Evolutionary conservation across 2,888 invertebrate species (phyloP).

Genomic region (Drosophila planitibia): DNA sequence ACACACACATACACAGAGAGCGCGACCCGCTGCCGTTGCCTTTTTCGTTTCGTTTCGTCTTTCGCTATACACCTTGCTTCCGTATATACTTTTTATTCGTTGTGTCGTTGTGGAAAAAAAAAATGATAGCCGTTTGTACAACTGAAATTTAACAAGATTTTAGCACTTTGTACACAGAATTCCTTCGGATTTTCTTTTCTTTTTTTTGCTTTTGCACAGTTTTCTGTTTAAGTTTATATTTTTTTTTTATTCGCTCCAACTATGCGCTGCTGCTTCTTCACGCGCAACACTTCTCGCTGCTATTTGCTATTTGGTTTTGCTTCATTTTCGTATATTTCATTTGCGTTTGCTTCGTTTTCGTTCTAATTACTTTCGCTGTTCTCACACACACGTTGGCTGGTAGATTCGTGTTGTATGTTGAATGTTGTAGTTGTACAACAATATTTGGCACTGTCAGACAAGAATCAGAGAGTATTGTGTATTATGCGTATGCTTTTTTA

Average conservation of each 20-base stretch:
- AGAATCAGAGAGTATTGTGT: slow-evolving; percentile 40
- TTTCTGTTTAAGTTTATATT: slow-evolving; percentile 44
- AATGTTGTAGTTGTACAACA: slow-evolving; percentile 36
- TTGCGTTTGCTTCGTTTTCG: slow-evolving; percentile 46
- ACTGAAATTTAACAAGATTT: slow-evolving; percentile 40
- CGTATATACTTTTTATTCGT: slow-evolving; percentile 72
- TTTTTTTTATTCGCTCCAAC: slow-evolving; percentile 54
- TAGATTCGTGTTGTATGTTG: slow-evolving; percentile 31
- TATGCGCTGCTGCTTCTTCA: slow-evolving; percentile 57
- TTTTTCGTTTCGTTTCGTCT: slow-evolving; percentile 66
- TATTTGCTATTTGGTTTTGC: slow-evolving; percentile 46
- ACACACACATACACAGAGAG: slow-evolving; percentile 32
- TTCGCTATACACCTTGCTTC: slow-evolving; percentile 75
- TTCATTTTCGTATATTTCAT: slow-evolving; percentile 44
- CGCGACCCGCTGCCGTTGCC: slow-evolving; percentile 61
- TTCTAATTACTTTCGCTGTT: slow-evolving; percentile 68
- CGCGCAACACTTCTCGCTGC: slow-evolving; percentile 63
- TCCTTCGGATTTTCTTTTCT: slow-evolving; percentile 8
- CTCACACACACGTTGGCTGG: slow-evolving; percentile 29
- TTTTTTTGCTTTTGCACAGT: slow-evolving; percentile 17
- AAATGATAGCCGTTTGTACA: slow-evolving; percentile 50
- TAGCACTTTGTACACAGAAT: slow-evolving; percentile 41
- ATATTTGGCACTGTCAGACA: slow-evolving; percentile 34
- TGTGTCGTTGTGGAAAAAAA: slow-evolving; percentile 40
- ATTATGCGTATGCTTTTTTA: slow-evolving; percentile 42